Base-by-base conservation (phyloP, 2,797 vertebrate species). In the Knipowitschia caucasica region DNA sequence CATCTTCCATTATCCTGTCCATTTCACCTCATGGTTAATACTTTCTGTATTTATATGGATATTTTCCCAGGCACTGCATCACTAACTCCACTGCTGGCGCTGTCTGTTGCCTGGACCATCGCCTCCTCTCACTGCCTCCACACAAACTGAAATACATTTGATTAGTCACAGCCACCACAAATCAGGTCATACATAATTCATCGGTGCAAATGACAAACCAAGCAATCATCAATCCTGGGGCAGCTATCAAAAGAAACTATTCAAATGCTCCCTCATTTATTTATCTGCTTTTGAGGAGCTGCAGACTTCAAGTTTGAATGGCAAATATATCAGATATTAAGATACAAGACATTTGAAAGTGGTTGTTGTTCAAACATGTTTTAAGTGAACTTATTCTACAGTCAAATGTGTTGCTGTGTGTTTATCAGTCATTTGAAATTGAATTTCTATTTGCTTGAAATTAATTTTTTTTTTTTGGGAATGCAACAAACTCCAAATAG, bases 141-240 rank as follows among this genome's bases (percentile, higher is more conserved):
- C 78, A 73, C 53, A 78, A 65, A 71, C 70, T 54, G 68, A 83
- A 84, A 85, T 72, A 75, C 69, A 73, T 82, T 80, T 84, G 81
- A 90, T 88, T 82, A 86, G 84, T 86, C 84, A 76, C 69, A 67
- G 63, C 68, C 47, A 68, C 77, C 71, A 54, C 62, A 80, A 82
- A 76, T 75, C 54, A 1, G 64, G 56, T 82, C 79, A 88, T 89
- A 72, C 85, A 90, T 89, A 86, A 89, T 88, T 87, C 78, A 90
- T 86, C 77, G 75, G 82, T 75, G 72, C 69, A 83, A 84, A 80
- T 88, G 87, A 88, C 82, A 88, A 87, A 89, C 78, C 81, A 86
- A 82, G 81, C 83, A 83, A 88, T 89, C 81, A 87, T 89, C 82
- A 86, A 85, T 81, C 82, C 67, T 40, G 64, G 78, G 80, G 82